phyloP scores from a whole-genome alignment of 2,888 invertebrate genomes.

The Podabrus alpinus region DNA sequence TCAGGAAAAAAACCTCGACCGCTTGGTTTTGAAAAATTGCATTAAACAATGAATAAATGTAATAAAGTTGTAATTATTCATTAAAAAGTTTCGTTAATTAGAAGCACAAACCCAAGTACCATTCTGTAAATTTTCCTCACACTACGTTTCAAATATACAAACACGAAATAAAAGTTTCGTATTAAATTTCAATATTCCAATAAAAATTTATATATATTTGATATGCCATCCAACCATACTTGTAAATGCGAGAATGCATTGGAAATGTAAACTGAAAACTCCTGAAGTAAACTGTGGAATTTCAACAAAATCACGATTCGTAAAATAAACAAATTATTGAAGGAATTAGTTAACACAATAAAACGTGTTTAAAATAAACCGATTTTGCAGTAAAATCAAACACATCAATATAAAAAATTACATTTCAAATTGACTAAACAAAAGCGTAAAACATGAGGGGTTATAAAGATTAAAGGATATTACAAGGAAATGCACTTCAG shows the following conservation, averaged over 20 bases:
- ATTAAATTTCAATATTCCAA: not conserved
- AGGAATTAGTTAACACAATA: conserved; percentile 13
- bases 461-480: conserved; percentile 1
- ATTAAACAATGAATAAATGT: not conserved
- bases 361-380: conserved; percentile 10
- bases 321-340: conserved; percentile 14
- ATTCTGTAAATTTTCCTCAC: not conserved
- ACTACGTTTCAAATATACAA: not conserved
- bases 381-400: conserved; percentile 8
- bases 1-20: not conserved
- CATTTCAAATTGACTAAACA: conserved; percentile 1
- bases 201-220: not conserved
- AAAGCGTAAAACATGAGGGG: not conserved
- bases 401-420: conserved; percentile 4
- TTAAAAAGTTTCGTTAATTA: not conserved
- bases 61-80: not conserved
- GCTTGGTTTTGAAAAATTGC: not conserved
- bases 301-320: conserved; percentile 6
- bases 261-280: conserved; percentile 1
- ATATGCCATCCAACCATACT: not conserved
- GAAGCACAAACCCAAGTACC: not conserved
- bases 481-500: conserved; percentile 10
- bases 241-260: not conserved
- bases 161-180: not conserved
- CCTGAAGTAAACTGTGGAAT: conserved; percentile 1